A percentile compares a stretch with the other conserved stretches of the same genome.
These are phyloP conservation scores for Andricus quercusramuli DNA, from an alignment of 2,888 invertebrate species.

Conservation along the genomic window DNA sequence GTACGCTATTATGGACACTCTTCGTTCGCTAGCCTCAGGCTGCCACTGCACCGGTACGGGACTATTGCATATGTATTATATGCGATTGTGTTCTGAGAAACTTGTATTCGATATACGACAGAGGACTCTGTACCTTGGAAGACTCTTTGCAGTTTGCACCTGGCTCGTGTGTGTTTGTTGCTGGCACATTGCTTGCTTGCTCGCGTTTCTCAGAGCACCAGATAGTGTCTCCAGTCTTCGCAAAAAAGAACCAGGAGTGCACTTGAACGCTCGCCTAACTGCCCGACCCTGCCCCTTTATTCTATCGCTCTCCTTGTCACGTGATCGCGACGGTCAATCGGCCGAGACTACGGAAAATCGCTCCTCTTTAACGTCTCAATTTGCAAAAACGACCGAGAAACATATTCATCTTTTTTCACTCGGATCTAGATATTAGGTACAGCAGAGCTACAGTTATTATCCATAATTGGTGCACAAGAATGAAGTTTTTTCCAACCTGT, in stretches of 20 bases:
- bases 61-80: constrained; percentile 78
- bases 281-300: constrained; percentile 2
- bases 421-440: neutral
- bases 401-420: neutral
- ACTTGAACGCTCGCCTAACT: constrained; percentile 27
- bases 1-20: constrained; percentile 68
- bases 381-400: constrained; percentile 50
- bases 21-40: constrained; percentile 63
- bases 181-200: constrained; percentile 55
- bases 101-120: constrained; percentile 68
- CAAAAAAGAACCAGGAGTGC: constrained; percentile 21
- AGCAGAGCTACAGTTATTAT: neutral
- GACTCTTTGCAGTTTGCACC: constrained; percentile 75
- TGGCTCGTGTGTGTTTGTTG: constrained; percentile 65
- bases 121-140: constrained; percentile 64
- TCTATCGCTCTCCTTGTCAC: constrained; percentile 42
- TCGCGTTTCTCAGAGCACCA: constrained; percentile 61
- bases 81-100: constrained; percentile 78
- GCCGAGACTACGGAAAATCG: constrained; percentile 38
- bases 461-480: neutral
- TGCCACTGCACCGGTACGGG: constrained; percentile 47
- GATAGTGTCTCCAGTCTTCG: constrained; percentile 55
- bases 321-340: constrained; percentile 47
- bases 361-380: constrained; percentile 51
- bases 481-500: neutral